Base-by-base conservation (phyloP, 2,888 invertebrate species). In the Drosophila nigricruria region DNA sequence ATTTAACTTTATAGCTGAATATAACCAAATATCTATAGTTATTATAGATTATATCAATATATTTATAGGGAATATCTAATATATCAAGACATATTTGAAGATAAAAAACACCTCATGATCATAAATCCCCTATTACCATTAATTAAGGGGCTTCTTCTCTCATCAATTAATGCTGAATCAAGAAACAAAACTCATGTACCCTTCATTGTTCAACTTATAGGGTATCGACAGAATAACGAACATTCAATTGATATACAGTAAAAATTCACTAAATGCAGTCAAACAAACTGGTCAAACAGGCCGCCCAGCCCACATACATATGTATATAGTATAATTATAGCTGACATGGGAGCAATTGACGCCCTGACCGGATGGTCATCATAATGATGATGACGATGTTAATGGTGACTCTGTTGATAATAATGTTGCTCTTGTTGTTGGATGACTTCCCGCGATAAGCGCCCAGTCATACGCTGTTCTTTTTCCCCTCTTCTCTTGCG, bases 331-430 rank as follows among this genome's bases (percentile, higher is more conserved):
- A 32, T 47, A 66, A 69, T 65, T 25, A 56, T 36, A 68, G 43
- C 38, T 38, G 62, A 50, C 32, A 77, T 66, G 30, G 47, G 40
- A 62, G 53, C 85, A 84, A 89, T 83, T 83, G 88, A 68, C 82
- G 70, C 89, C 82, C 73, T 53, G 45, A 70, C 76, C 81, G 76
- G 65, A 77, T 80, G 70, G 40, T 25, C 32, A 30, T 32, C n/a
- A 36, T 61, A 23, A 25, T 45, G 25, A 25, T 30, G 25, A 18
- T 52, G 53, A 12, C 18, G 47, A 8, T 36, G 25, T 18, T 18
- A 45, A 14, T 36, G 25, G 16, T 25, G 34, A 5, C 43, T 34
- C 58, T 58, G 45, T 25, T 58, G 18, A 36, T 58, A 36, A 58
- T 36, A 16, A 34, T 52, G 5, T 38, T 30, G 20, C 38, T 61